A percentile compares a stretch with the other conserved stretches of the same genome.
phyloP scores from a whole-genome alignment of 2,888 invertebrate genomes.

The Mellilla xanthometata region DNA sequence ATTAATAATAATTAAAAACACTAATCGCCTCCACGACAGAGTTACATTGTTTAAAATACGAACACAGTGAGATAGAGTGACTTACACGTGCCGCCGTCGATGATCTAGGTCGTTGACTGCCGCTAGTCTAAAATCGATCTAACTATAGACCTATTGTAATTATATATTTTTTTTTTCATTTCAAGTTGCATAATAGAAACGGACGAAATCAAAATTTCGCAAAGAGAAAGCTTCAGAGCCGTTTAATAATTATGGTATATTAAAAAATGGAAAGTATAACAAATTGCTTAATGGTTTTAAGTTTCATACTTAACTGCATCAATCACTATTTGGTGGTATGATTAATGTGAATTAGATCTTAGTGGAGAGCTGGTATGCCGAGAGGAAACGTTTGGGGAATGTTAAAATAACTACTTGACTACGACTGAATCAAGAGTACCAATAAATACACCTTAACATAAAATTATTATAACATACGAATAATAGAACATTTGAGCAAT shows the following conservation, averaged over 20 bases:
- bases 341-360: constrained; percentile 31
- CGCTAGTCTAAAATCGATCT: constrained; percentile 32
- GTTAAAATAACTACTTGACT: too few relatives aligned
- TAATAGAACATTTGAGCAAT: too few relatives aligned
- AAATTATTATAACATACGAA: too few relatives aligned
- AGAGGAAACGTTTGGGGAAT: too few relatives aligned
- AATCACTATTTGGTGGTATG: constrained; percentile 42
- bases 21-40: too few relatives aligned
- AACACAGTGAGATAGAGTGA: background rate
- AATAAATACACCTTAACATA: too few relatives aligned
- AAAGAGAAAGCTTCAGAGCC: constrained; percentile 61
- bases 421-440: too few relatives aligned
- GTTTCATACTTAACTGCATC: constrained; percentile 42
- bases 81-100: constrained; percentile 17
- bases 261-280: constrained; percentile 63
- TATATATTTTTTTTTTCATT: too few relatives aligned
- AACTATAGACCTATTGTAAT: constrained; percentile 35
- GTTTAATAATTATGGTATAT: constrained; percentile 56
- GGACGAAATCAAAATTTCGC: constrained; percentile 45
- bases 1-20: too few relatives aligned
- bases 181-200: constrained; percentile 37
- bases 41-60: too few relatives aligned
- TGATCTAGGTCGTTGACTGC: constrained; percentile 26
- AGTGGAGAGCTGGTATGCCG: too few relatives aligned
- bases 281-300: constrained; percentile 54